Percentiles rank a stretch among this genome's conserved stretches.
These are phyloP conservation scores for Criorhina ranunculi DNA, from an alignment of 2,888 invertebrate species.

Conservation along the genomic window DNA sequence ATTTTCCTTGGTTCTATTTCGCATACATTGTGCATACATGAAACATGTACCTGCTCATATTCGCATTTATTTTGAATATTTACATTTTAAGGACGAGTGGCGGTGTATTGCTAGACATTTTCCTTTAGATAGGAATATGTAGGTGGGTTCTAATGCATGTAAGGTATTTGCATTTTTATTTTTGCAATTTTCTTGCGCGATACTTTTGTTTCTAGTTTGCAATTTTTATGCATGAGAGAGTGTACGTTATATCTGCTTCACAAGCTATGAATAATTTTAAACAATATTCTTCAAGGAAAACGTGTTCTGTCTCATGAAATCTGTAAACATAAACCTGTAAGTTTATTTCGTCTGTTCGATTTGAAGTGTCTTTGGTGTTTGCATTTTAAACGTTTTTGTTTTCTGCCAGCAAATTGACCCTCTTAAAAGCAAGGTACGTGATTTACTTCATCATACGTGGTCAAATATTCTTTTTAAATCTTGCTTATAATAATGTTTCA, in stretches of 20 bases:
- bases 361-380: no score
- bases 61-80: constrained; percentile 56
- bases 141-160: constrained; percentile 13
- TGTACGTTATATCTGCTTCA: constrained; percentile 3
- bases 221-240: constrained; percentile 22
- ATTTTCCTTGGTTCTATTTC: constrained; percentile 12
- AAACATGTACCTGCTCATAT: constrained; percentile 44
- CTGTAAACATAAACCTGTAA: no score
- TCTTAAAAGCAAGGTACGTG: no score
- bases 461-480: no score
- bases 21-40: constrained; percentile 27
- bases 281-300: neutral
- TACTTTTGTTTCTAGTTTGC: neutral
- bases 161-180: constrained; percentile 42
- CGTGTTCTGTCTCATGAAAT: no score
- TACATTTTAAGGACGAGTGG: constrained; percentile 39
- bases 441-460: no score
- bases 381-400: no score
- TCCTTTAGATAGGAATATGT: neutral
- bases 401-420: no score
- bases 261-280: constrained; percentile 40
- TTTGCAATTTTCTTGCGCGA: constrained; percentile 22
- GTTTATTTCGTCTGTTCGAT: no score
- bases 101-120: neutral
- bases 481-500: no score